Conservation (phyloP, 1,140 invertebrate species). For the Drosophila rhopaloa region DNA sequence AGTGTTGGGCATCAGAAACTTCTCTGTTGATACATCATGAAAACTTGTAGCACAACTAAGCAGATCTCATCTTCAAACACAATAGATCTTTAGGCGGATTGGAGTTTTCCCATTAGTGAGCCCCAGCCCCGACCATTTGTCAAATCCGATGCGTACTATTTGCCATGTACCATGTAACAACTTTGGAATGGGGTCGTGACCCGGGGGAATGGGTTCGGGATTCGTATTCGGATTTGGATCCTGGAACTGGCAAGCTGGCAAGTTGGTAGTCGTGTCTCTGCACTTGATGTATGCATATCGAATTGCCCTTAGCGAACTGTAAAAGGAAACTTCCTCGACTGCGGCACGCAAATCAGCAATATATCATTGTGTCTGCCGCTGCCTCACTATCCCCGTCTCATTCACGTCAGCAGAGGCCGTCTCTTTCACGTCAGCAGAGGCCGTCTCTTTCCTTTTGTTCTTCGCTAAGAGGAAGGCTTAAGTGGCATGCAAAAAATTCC, state of each 20-base stretch:
- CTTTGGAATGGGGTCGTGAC: slow-evolving; percentile 32
- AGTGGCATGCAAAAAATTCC: slow-evolving; percentile 75
- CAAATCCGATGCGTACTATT: slow-evolving; percentile 67
- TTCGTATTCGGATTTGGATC: neutral
- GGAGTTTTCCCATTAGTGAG: slow-evolving; percentile 6
- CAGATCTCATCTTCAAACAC: neutral
- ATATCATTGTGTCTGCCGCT: slow-evolving; percentile 73
- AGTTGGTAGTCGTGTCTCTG: slow-evolving; percentile 30
- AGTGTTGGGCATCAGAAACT: neutral
- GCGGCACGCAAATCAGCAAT: slow-evolving; percentile 75
- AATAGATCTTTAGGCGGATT: slow-evolving; percentile 14
- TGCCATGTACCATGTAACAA: slow-evolving; percentile 36
- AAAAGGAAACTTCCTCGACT: slow-evolving; percentile 47
- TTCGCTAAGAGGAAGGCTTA: slow-evolving; percentile 42
- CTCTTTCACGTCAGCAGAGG: slow-evolving; percentile 24
- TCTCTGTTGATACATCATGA: neutral
- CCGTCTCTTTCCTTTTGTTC: slow-evolving; percentile 29
- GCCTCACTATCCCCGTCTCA: slow-evolving; percentile 22
- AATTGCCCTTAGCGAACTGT: slow-evolving; percentile 61
- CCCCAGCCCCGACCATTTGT: slow-evolving; percentile 51
- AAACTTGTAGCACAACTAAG: neutral
- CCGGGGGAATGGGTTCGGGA: neutral
- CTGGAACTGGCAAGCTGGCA: slow-evolving; percentile 2
- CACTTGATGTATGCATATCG: slow-evolving; percentile 77
- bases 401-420: slow-evolving; percentile 19